Conservation (phyloP, 2,113 vertebrate genomes). For the Oenanthe oenanthe region DNA sequence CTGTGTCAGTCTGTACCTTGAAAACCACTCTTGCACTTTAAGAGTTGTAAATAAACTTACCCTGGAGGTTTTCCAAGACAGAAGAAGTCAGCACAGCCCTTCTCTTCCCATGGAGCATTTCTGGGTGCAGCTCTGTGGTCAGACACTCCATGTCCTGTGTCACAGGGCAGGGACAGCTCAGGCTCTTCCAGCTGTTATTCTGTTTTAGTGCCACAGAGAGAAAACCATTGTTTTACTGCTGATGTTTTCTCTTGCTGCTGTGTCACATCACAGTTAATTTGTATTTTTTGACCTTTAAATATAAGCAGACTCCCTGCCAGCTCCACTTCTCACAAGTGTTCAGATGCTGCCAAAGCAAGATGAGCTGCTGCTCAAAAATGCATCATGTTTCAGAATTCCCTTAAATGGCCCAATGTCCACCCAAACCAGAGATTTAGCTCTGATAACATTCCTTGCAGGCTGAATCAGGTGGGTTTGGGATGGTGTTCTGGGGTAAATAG, state of each 20-base stretch:
- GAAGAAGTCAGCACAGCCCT: not conserved
- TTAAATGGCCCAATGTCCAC: slow-evolving; percentile 20
- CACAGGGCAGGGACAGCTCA: not conserved
- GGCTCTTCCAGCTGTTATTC: not conserved
- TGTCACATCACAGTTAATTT: not conserved
- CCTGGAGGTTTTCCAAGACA: not conserved
- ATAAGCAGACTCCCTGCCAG: not conserved
- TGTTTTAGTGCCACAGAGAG: not conserved
- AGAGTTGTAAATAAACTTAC: not conserved
- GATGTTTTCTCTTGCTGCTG: not conserved
- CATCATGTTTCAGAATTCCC: slow-evolving; percentile 4
- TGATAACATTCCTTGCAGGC: not conserved
- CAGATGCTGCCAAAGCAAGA: slow-evolving; percentile 30
- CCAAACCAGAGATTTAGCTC: not conserved
- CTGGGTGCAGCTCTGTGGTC: not conserved
- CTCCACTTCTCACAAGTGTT: not conserved
- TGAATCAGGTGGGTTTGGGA: not conserved
- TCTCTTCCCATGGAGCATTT: not conserved
- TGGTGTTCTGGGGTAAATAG: not conserved
- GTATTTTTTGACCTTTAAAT: slow-evolving; percentile 7
- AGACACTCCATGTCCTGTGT: not conserved
- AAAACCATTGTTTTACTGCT: not conserved
- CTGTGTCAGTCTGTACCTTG: not conserved
- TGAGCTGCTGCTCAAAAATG: slow-evolving; percentile 1
- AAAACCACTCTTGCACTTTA: not conserved